A percentile compares a stretch with the other conserved stretches of the same genome.
Conservation (phyloP, 2,888 invertebrate species). For the Meteorus cinctellus region DNA sequence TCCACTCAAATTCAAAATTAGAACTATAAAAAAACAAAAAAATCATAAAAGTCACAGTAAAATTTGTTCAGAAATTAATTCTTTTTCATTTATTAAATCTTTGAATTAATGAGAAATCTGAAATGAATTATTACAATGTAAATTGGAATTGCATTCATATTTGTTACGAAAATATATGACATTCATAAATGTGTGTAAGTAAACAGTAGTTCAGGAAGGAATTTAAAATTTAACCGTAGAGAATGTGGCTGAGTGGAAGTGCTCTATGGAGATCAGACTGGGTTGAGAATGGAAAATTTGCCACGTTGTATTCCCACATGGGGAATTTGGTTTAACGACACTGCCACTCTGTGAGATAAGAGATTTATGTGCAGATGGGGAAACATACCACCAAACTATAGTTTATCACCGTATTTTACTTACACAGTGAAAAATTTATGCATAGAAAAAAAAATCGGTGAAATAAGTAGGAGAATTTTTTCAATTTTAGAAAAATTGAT, state of each 20-base stretch:
- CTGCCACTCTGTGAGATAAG: background rate
- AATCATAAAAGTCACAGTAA: too few relatives aligned
- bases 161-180: background rate
- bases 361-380: background rate
- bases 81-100: too few relatives aligned
- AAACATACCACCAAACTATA: background rate
- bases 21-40: too few relatives aligned
- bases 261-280: background rate
- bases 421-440: background rate
- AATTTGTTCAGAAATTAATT: too few relatives aligned
- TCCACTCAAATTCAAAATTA: too few relatives aligned
- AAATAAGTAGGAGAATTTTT: background rate
- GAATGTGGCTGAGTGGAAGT: background rate
- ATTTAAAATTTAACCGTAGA: too few relatives aligned
- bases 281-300: background rate
- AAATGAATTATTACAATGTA: too few relatives aligned
- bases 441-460: background rate
- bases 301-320: background rate
- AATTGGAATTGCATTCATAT: too few relatives aligned
- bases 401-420: background rate
- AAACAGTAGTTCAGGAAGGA: background rate
- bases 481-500: too few relatives aligned
- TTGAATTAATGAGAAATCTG: too few relatives aligned
- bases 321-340: constrained; percentile 11
- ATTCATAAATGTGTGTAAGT: background rate